These are phyloP conservation scores for Actinia tenebrosa DNA, from an alignment of 64 coral and sea anemone species.

Conservation along the genomic window DNA sequence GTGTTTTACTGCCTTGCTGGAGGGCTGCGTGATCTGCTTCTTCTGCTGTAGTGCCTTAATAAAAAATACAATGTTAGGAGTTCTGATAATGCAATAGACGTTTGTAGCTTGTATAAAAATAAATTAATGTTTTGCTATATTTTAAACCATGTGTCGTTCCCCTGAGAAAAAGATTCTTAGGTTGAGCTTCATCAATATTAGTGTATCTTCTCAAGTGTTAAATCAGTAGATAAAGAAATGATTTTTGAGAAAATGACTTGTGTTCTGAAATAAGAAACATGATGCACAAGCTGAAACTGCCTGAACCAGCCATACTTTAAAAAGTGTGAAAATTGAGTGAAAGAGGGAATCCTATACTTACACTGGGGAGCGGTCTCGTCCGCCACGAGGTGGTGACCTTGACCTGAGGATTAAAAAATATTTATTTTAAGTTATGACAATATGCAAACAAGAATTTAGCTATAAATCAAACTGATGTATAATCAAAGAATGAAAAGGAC, in stretches of 20 bases:
- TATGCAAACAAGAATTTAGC: too few species aligned
- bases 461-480: too few species aligned
- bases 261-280: too few species aligned
- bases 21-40: constrained; percentile 22
- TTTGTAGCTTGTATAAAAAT: background rate
- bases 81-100: background rate
- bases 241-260: too few species aligned
- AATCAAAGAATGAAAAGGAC: too few species aligned
- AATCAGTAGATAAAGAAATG: too few species aligned
- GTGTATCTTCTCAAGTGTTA: too few species aligned
- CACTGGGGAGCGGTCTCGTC: background rate
- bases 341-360: background rate
- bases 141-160: too few species aligned
- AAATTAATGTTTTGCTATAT: too few species aligned
- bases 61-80: background rate
- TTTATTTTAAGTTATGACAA: background rate
- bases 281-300: too few species aligned
- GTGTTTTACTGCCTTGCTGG: constrained; percentile 11
- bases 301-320: background rate
- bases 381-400: background rate
- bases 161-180: too few species aligned
- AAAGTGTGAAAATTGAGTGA: background rate
- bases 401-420: background rate
- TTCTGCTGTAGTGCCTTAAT: background rate
- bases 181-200: too few species aligned